Conservation (phyloP, 2,888 invertebrate species). For the Thelaira solivaga region DNA sequence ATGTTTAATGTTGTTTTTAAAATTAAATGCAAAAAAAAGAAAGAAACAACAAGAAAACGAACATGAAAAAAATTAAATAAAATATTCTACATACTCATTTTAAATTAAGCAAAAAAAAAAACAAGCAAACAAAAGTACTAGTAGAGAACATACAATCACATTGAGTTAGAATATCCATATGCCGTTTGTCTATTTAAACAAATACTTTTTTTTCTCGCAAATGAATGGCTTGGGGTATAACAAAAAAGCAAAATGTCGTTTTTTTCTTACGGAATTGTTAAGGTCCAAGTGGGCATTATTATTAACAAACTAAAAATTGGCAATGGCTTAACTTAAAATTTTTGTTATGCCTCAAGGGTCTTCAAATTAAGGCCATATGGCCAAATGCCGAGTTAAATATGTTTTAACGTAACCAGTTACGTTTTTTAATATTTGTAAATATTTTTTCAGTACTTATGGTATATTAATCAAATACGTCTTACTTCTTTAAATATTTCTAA, state of each 20-base stretch:
- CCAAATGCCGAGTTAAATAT: too few relatives aligned
- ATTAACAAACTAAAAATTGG: neutral
- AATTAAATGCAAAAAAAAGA: conserved; percentile 22
- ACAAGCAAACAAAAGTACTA: neutral
- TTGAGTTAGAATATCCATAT: neutral
- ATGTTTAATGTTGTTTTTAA: conserved; percentile 51
- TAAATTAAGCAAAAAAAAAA: neutral
- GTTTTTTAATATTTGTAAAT: too few relatives aligned
- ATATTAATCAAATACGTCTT: too few relatives aligned
- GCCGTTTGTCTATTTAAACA: conserved; percentile 20
- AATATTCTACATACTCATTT: neutral
- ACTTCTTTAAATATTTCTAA: too few relatives aligned
- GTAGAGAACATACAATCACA: conserved; percentile 7
- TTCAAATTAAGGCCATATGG: too few relatives aligned
- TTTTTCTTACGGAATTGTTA: neutral
- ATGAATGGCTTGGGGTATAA: neutral
- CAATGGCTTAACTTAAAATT: too few relatives aligned
- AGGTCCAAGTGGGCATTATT: neutral
- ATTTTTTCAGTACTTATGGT: too few relatives aligned
- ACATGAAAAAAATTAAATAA: conserved; percentile 11
- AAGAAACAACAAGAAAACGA: conserved; percentile 14
- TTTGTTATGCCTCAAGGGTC: too few relatives aligned
- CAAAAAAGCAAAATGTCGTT: too few relatives aligned
- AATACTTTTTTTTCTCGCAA: neutral
- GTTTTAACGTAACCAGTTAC: too few relatives aligned